Evolutionary conservation across 2,113 vertebrate species (phyloP), one percentile per base, ranked within the genome.

Genomic region (Nothoprocta perdicaria): DNA sequence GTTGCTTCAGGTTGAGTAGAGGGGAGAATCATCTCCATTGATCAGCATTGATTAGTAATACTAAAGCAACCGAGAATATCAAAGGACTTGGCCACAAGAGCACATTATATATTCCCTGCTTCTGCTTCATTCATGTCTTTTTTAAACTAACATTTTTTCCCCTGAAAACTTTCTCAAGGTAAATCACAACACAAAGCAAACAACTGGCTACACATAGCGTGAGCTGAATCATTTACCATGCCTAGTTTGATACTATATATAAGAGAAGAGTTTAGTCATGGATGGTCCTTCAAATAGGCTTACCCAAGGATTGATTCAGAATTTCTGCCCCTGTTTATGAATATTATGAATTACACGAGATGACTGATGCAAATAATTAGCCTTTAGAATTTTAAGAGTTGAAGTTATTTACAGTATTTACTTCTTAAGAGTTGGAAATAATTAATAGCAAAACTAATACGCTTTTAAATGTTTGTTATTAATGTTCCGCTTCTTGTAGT

Each of bases 291-390:
- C 12, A 79, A 82, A 50, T 12, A 65, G 27, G 38, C 79, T 85
- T 76, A 69, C 43, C 55, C 12, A 35, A 74, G 45, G 8, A 2
- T 33, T 31, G 5, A 80, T 77, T 73, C 43, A 71, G n/a, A 35
- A 62, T 80, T 85, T 80, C 50, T 95, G 14, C 14, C 53, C 29
- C 65, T 83, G 31, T 52, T 65, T 83, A 89, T 88, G 87, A 94
- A 79, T 40, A 76, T 50, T 12, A 8, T 69, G 72, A 74, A 14
- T 74, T 40, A 80, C 10, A 16, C 9, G 69, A 65, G 55, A 33
- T 77, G 53, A 85, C 55, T 94, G 55, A 61, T 23, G 23, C 80
- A 35, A 79, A 90, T 50, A 82, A 35, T 40, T 38, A 46, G 52
- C 55, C 33, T 0, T 0, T 43, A 33, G 29, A 73, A 74, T 22